Evolutionary conservation across 2,113 vertebrate species (phyloP), one percentile per base, ranked within the genome.

Genomic region (Crocuta crocuta): DNA sequence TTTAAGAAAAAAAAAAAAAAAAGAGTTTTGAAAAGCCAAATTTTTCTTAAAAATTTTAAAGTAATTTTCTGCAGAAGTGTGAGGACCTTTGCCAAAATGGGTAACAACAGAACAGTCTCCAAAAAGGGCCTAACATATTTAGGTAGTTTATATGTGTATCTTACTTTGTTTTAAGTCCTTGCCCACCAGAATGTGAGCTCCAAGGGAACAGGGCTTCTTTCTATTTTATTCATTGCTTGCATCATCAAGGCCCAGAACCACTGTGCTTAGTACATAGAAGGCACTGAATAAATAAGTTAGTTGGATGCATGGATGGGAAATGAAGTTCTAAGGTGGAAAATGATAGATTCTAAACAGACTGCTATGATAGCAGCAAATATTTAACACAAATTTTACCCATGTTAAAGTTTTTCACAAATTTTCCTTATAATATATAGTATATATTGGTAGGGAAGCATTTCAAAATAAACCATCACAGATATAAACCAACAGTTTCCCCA

Each of bases 281-380:
- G 15, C 45, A 58, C 24, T 81, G n/a, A 90, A 83, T 89, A 94
- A 71, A 87, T 78, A 88, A 74, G 73, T 70, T 53, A 31, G 63
- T 43, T 94, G 26, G n/a, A 89, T 85, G 28, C 13, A 31, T n/a
- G 39, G 39, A 50, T 76, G 5, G 81, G 84, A 95, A 96, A 92
- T 89, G 17, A 82, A 92, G 17, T 55, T 66, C 74, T 74, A 74
- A 80, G 79, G 65, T 61, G 4, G 39, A 94, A 92, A 96, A 76
- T 53, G 63, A 88, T 87, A 96, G 26, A 65, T 89, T 89, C 94
- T 76, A 92, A 85, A 89, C 78, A 95, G 39, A 74, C 39, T 58
- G 16, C 43, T 53, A 81, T 65, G 24, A 79, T 31, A 74, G 87
- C 5, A 92, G 43, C 83, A 92, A 35, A 94, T 45, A 92, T 82